Conservation (phyloP, 2,888 invertebrate species). For the Onchidella celtica region DNA sequence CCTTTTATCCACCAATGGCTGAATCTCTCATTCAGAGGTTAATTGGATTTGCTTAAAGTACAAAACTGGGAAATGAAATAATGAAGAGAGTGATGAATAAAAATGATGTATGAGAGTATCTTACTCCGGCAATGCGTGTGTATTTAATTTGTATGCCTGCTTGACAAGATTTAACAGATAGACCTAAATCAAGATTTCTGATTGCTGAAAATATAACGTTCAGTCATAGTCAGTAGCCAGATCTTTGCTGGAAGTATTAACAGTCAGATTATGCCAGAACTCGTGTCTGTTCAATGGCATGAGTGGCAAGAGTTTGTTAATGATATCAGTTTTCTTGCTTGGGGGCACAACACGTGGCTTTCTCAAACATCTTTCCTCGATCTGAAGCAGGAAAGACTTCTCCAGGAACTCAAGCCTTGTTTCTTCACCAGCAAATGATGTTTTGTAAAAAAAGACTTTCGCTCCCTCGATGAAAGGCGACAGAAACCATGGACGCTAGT, state of each 20-base stretch:
- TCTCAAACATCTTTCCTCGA: not conserved
- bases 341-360: not conserved
- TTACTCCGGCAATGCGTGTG: not conserved
- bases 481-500: not conserved
- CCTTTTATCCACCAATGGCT: not conserved
- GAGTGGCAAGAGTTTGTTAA: not conserved
- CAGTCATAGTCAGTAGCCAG: not conserved
- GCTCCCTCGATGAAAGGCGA: not conserved
- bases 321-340: not conserved
- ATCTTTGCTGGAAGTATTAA: not conserved
- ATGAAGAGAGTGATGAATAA: not conserved
- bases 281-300: not conserved
- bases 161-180: not conserved
- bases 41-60: too few relatives aligned
- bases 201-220: not conserved
- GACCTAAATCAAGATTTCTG: not conserved
- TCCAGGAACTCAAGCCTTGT: slow-evolving; percentile 9
- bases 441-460: not conserved
- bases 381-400: not conserved
- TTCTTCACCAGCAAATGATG: not conserved
- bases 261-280: not conserved
- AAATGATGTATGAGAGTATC: not conserved
- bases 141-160: not conserved
- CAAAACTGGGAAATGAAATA: not conserved
- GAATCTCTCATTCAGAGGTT: not conserved